Evolutionary conservation across 2,113 vertebrate species (phyloP).

Genomic region (Motacilla alba): DNA sequence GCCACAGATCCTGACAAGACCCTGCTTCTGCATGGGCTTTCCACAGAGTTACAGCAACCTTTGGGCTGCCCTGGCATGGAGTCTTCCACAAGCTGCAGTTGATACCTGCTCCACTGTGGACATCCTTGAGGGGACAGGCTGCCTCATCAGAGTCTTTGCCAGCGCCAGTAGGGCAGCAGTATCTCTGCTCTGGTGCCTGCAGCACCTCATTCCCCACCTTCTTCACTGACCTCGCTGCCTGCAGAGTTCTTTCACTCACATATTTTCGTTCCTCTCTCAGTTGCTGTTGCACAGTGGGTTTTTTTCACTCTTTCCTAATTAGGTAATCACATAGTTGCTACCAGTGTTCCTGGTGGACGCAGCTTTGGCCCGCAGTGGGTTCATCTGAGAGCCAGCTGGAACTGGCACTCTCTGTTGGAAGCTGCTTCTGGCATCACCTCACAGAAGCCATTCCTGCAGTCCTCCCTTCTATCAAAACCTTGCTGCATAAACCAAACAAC

Average conservation of each 20-base stretch:
- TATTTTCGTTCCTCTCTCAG: neutral
- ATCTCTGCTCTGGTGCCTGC: neutral
- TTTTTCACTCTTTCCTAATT: neutral
- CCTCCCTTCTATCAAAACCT: neutral
- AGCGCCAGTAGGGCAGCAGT: neutral
- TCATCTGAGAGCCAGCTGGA: neutral
- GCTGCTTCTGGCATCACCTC: neutral
- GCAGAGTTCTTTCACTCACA: neutral
- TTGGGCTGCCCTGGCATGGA: accelerated
- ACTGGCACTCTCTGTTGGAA: neutral
- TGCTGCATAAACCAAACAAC: neutral
- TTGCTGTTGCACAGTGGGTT: accelerated
- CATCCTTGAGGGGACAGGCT: neutral
- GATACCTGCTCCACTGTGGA: neutral
- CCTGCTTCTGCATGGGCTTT: neutral
- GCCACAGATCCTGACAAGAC: neutral
- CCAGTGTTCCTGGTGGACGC: neutral
- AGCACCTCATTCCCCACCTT: neutral
- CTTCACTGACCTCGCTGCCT: neutral
- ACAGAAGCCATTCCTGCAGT: neutral
- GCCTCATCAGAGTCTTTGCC: neutral
- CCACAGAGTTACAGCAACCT: neutral
- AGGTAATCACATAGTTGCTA: accelerated
- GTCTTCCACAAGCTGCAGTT: neutral
- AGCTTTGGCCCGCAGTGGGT: neutral